Base-by-base conservation (phyloP, 2,888 invertebrate genomes). In the Catocala sponsa region DNA sequence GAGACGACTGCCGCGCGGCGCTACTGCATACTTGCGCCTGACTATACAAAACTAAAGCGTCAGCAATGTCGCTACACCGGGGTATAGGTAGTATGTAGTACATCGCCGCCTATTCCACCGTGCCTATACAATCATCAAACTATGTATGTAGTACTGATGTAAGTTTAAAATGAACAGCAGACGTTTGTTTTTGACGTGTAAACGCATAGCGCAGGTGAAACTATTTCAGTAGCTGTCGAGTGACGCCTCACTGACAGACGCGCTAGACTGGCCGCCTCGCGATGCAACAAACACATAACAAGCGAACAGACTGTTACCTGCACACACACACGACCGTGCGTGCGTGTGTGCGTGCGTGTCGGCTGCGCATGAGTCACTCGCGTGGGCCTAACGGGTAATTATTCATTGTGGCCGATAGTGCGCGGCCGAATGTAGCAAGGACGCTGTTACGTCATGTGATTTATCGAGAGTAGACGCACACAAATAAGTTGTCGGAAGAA, bases 401-500 rank as follows among this genome's bases (percentile, higher is more conserved):
- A 49, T 50, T 58, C 57, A 47, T 46, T 13, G 58, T 15, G 47
- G 11, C 15, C 41, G 38, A 41, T 41, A 25, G 43, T 49, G 47
- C 43, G 50, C 44, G 50, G 32, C 49, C 52, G 59, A 59, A 44
- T 49, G 50, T 33, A 46, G 10, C 59, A 62, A 69, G 59, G 46
- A 65, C 59, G 64, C 51, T 33, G 32, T 59, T 51, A 55, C 61
- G 61, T 69, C 59, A 57, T 33, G 46, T 25, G 44, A 51, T 38
- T 52, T 58, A 56, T 59, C 11, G 60, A n/a, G 42, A 41, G 46
- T 33, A 59, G 54, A 49, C 50, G 9, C 43, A 55, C 49, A 9
- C 48, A 61, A 56, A 56, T 50, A 59, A 57, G 54, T 42, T 60
- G 54, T 46, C 46, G 54, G 56, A 59, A 65, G 54, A 65, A 56